Evolutionary conservation across 92 coral and sea anemone genomes (phyloP).

Genomic region (Parazoanthus atlanticus): DNA sequence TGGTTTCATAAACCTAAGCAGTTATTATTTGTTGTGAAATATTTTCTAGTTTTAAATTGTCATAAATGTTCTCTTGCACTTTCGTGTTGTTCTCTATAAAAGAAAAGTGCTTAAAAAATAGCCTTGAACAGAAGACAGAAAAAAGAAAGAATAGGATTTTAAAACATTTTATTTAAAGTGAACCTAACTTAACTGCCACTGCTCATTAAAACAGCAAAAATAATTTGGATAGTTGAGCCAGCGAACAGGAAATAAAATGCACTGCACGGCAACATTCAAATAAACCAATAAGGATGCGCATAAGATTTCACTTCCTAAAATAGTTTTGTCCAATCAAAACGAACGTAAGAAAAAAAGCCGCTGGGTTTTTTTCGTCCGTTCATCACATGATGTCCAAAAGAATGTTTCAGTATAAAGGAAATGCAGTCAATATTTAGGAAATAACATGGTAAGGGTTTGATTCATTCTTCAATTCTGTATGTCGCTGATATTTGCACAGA

Average conservation of each 20-base stretch:
- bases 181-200: too few relatives aligned
- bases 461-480: neutral
- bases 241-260: neutral
- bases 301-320: neutral
- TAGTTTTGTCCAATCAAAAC: constrained; percentile 19
- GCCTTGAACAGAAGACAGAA: too few relatives aligned
- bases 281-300: constrained; percentile 3
- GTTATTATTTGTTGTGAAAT: too few relatives aligned
- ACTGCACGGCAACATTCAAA: neutral
- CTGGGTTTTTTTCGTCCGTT: neutral
- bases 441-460: constrained; percentile 1
- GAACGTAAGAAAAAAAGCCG: neutral
- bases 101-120: too few relatives aligned
- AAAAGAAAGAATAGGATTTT: too few relatives aligned
- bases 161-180: too few relatives aligned
- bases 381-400: constrained; percentile 32
- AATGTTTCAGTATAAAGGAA: neutral
- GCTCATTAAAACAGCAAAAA: too few relatives aligned
- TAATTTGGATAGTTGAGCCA: neutral
- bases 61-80: too few relatives aligned
- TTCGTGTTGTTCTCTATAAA: too few relatives aligned
- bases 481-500: neutral
- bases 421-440: neutral
- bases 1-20: too few relatives aligned
- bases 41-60: too few relatives aligned